Conservation (phyloP, 2,888 invertebrate species). For the Frankliniella fusca region DNA sequence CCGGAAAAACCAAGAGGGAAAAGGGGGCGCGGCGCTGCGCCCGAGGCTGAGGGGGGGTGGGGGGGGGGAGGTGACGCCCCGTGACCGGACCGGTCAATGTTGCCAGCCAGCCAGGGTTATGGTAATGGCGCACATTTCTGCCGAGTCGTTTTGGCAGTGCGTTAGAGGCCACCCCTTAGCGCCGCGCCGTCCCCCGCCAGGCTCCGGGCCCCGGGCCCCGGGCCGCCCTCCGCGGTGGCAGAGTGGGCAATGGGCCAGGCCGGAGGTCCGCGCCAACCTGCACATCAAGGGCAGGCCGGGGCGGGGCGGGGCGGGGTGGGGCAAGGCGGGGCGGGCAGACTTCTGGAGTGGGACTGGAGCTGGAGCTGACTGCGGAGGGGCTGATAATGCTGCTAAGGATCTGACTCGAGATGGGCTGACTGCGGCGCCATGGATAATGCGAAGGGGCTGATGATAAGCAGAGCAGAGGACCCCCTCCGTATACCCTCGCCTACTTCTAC, state of each 20-base stretch:
- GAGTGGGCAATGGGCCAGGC: not conserved
- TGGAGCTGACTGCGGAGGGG: too few species aligned
- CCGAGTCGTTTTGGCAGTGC: conserved; percentile 1
- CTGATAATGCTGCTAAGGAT: too few species aligned
- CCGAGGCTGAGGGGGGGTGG: not conserved
- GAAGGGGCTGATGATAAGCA: too few species aligned
- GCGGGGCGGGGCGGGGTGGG: not conserved
- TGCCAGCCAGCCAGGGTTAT: not conserved
- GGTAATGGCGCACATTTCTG: conserved; percentile 5
- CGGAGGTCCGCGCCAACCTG: not conserved
- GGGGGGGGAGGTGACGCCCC: not conserved
- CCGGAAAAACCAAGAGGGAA: too few species aligned
- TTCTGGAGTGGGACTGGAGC: not conserved
- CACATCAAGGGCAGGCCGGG: not conserved
- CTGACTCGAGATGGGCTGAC: too few species aligned
- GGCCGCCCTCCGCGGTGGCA: not conserved
- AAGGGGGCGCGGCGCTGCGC: too few species aligned
- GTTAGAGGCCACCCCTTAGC: not conserved
- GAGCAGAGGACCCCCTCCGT: too few species aligned
- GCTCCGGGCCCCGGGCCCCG: too few species aligned
- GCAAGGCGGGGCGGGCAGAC: not conserved
- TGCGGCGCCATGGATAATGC: too few species aligned
- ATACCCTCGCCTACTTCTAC: too few species aligned
- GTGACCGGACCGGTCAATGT: not conserved
- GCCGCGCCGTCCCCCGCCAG: too few species aligned